Conservation (phyloP, 2,113 vertebrate genomes). For the Camarhynchus parvulus region DNA sequence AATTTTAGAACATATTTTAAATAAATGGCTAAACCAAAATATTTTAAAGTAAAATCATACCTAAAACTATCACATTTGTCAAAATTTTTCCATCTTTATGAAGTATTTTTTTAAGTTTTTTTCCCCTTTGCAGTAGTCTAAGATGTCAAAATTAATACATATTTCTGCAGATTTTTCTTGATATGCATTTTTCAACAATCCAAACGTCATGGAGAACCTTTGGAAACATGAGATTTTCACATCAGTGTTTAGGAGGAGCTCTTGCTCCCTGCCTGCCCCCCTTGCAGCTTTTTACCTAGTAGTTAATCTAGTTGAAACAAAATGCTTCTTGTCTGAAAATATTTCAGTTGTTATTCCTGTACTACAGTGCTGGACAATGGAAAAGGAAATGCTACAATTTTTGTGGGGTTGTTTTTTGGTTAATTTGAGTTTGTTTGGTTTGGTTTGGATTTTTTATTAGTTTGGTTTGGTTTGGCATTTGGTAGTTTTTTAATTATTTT, state of each 20-base stretch:
- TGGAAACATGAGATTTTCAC: not conserved
- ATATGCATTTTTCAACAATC: not conserved
- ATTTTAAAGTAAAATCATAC: not conserved
- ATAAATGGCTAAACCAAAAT: not conserved
- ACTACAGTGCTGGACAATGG: not conserved
- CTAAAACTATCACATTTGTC: accelerated
- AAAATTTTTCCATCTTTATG: not conserved
- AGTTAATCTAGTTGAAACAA: not conserved
- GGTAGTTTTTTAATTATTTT: not conserved
- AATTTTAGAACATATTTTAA: not conserved
- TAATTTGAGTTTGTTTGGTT: accelerated
- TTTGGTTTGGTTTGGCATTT: not conserved
- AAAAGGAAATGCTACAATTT: not conserved
- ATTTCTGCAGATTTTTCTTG: not conserved
- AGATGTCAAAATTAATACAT: not conserved
- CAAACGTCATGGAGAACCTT: not conserved
- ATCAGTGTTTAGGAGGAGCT: not conserved
- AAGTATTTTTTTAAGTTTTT: not conserved
- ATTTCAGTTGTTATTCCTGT: not conserved
- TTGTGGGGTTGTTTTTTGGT: accelerated
- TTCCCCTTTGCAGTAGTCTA: not conserved
- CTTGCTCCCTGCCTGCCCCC: not conserved
- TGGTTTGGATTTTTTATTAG: not conserved
- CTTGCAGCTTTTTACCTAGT: not conserved
- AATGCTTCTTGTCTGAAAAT: not conserved